phyloP scores from a whole-genome alignment of 2,797 vertebrate species.

The Helarctos malayanus region DNA sequence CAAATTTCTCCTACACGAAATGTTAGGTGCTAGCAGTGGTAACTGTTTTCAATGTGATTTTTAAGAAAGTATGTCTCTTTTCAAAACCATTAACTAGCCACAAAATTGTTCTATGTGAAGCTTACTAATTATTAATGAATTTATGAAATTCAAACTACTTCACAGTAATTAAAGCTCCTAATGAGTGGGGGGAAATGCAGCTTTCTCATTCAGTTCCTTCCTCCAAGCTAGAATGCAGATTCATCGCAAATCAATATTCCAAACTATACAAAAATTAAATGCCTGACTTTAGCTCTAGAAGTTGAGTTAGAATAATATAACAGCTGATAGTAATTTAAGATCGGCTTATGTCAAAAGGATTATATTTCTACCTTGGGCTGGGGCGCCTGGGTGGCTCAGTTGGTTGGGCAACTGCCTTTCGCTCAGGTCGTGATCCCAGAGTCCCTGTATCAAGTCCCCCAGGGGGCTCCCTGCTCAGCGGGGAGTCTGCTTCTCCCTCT shows the following conservation, averaged over 20 bases:
- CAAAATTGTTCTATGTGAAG: constrained; percentile 2
- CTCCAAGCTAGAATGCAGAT: background rate
- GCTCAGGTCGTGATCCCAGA: no score
- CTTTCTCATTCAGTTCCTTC: constrained; percentile 31
- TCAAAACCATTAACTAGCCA: background rate
- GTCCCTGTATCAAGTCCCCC: no score
- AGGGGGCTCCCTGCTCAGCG: no score
- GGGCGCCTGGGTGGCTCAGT: no score
- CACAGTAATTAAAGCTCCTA: background rate
- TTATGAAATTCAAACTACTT: constrained; percentile 60
- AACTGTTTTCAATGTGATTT: background rate
- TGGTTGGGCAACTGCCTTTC: no score
- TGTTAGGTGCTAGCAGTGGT: background rate
- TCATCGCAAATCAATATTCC: background rate
- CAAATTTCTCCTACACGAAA: constrained; percentile 45
- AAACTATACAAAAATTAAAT: constrained; percentile 35
- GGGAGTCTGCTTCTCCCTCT: no score
- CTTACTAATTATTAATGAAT: constrained; percentile 20
- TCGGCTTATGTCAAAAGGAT: background rate
- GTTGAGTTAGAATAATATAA: background rate
- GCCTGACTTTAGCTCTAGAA: background rate
- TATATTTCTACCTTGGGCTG: background rate
- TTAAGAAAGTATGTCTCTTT: constrained; percentile 20
- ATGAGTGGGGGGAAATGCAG: background rate
- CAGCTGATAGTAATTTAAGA: background rate